Percentiles rank a stretch among this genome's conserved stretches.
Evolutionary conservation across 2,888 invertebrate species (phyloP).

Genomic region (Athrips mouffetella): DNA sequence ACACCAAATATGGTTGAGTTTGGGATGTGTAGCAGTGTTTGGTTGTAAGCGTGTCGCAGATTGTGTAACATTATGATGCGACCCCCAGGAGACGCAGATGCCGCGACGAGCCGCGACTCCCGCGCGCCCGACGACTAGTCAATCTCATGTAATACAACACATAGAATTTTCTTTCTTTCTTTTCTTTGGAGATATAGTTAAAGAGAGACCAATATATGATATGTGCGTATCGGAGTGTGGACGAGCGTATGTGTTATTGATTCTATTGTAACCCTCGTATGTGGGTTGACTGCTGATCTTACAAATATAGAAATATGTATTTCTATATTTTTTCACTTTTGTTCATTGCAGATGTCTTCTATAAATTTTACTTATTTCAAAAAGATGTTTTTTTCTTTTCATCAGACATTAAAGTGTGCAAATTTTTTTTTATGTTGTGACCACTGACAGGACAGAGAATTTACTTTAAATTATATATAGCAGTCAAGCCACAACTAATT

Average conservation of each 20-base stretch:
- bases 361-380: too few species aligned
- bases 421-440: too few species aligned
- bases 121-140: conserved; percentile 56
- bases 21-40: too few species aligned
- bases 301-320: too few species aligned
- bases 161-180: conserved; percentile 67
- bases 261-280: conserved; percentile 52
- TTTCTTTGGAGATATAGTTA: conserved; percentile 67
- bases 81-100: conserved; percentile 24
- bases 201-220: conserved; percentile 68
- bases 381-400: too few species aligned
- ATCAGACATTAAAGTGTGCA: too few species aligned
- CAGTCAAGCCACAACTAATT: conserved; percentile 41
- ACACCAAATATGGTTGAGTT: too few species aligned
- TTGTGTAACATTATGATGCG: conserved; percentile 6
- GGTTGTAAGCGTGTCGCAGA: neutral
- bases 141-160: conserved; percentile 68
- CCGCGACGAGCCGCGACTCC: conserved; percentile 42
- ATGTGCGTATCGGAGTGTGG: conserved; percentile 76
- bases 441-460: too few species aligned
- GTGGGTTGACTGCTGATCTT: conserved; percentile 47
- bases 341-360: too few species aligned
- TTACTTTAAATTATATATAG: too few species aligned
- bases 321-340: too few species aligned
- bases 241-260: conserved; percentile 68